Base-by-base conservation (phyloP, 2,888 invertebrate species). In the Nineta flava region DNA sequence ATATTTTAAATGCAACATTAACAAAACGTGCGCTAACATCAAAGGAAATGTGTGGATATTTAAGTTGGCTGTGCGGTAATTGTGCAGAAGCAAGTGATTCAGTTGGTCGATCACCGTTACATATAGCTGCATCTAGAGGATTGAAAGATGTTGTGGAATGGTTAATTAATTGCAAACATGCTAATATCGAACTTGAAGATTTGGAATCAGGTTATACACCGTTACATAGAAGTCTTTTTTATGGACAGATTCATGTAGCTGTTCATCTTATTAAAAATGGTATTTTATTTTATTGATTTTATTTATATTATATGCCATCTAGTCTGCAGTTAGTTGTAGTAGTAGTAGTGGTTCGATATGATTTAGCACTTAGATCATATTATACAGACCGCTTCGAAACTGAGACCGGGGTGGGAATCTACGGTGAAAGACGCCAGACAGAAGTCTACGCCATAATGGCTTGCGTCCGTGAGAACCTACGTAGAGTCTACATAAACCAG, bases 221-320 rank as follows among this genome's bases (percentile, higher is more conserved):
- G 0, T 66, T 92, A 19, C 92, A 92, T 62, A 70, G 86, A 48
- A 82, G 87, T 53, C 68, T 90, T 17, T 87, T 83, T 63, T 87
- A 87, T 65, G 91, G 91, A 1, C 84, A 87, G 59, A 75, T 92
- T 54, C 75, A 81, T 58, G 74, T 78, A 34, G 82, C 87, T 16
- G 77, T 85, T 10, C 65, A 77, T 38, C 68, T 92, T 2, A 70
- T 87, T 56, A 77, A 82, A 57, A 71, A 76, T 57, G 81, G 82
- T 75, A 62, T 52, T 13, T 13, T n/a, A 31, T 21, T 44, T 9
- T 31, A 35, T 43, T 26, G 43, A 38, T 48, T 48, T 13, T 44
- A 21, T 49, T 42, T 17, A 15, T 7, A 43, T 15, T 15, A 2
- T 9, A 15, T 12, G 2, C 2, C 19, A n/a, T n/a, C n/a, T n/a